Conservation (phyloP, 2,888 invertebrate species). For the Sericinus montela region DNA sequence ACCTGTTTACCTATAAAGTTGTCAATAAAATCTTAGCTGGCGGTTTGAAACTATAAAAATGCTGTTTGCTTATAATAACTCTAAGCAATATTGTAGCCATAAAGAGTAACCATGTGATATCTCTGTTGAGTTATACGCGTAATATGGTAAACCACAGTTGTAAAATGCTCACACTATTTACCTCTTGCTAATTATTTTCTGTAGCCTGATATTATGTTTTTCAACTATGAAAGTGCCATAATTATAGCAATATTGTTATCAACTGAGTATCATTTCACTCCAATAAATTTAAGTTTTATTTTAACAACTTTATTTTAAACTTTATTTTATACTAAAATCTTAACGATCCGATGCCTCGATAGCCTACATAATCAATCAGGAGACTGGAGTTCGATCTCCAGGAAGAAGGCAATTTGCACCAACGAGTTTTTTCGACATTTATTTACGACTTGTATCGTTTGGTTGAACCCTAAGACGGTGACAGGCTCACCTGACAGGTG, state of each 20-base stretch:
- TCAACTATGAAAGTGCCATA: constrained; percentile 51
- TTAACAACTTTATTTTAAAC: too few species aligned
- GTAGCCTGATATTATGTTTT: constrained; percentile 15
- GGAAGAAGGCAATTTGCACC: too few species aligned
- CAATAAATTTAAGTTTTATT: background rate
- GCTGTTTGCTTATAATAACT: constrained; percentile 16
- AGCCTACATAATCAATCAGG: too few species aligned
- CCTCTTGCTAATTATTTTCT: constrained; percentile 7
- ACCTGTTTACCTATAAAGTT: background rate
- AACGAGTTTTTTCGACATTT: too few species aligned
- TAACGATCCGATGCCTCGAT: too few species aligned
- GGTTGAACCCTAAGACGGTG: too few species aligned
- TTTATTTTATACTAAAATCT: too few species aligned
- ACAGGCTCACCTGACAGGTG: too few species aligned
- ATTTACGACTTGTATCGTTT: too few species aligned
- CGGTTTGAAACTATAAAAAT: constrained; percentile 16
- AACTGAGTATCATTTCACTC: constrained; percentile 31
- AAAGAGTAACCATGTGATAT: background rate
- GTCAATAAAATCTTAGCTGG: constrained; percentile 15
- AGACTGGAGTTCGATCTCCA: too few species aligned
- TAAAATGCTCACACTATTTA: background rate
- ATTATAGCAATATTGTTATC: constrained; percentile 60
- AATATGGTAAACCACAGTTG: background rate
- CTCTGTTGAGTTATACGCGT: too few species aligned
- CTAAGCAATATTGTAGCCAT: constrained; percentile 11